Conservation (phyloP, 2,888 invertebrate species). For the Dicycla oo region DNA sequence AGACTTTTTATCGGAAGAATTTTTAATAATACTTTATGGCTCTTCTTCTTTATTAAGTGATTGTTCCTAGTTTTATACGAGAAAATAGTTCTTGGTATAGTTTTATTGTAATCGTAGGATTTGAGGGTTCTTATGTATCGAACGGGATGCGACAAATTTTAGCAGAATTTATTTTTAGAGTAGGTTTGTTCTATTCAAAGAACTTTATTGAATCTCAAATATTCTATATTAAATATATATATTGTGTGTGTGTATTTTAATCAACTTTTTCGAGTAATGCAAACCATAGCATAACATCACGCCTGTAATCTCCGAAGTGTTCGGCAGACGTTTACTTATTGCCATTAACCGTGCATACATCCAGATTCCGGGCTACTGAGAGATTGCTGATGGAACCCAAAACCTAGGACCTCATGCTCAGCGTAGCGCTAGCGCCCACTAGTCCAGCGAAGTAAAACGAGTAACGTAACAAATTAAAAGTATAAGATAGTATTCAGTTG, state of each 20-base stretch:
- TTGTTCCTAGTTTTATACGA: slow-evolving; percentile 37
- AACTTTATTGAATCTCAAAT: slow-evolving; percentile 9
- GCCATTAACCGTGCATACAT: neutral
- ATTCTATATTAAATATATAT: no score
- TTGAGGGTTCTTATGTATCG: slow-evolving; percentile 37
- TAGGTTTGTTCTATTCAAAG: slow-evolving; percentile 26
- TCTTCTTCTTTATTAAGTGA: slow-evolving; percentile 42
- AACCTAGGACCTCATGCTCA: neutral
- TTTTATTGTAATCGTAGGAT: slow-evolving; percentile 32
- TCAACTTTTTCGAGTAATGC: neutral
- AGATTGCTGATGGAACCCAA: neutral
- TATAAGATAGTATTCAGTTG: neutral
- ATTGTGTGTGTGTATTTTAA: neutral
- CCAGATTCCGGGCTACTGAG: neutral
- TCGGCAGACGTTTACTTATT: neutral
- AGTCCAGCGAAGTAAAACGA: neutral
- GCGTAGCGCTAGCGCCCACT: neutral
- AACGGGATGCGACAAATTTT: slow-evolving; percentile 19
- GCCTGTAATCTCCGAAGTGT: neutral
- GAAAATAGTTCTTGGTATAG: slow-evolving; percentile 31
- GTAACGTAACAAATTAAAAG: neutral
- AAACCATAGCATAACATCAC: neutral
- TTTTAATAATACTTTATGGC: slow-evolving; percentile 61
- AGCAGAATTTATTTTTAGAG: slow-evolving; percentile 34
- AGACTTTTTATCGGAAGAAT: slow-evolving; percentile 49